phyloP scores from a whole-genome alignment of 2,888 invertebrate genomes.

The Geotrupes spiniger region DNA sequence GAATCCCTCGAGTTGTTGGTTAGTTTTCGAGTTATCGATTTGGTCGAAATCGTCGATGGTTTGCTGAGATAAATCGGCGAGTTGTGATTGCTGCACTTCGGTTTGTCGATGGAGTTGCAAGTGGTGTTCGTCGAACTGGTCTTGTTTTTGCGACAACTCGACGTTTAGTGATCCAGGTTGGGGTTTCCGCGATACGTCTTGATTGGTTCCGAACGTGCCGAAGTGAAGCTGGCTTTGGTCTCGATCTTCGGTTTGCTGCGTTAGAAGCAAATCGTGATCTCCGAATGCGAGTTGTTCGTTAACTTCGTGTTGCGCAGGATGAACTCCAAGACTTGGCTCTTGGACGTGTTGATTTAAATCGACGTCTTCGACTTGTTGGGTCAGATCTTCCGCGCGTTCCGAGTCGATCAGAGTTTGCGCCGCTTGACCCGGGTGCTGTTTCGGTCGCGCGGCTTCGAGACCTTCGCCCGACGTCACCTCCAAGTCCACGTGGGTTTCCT shows the following conservation, averaged over 20 bases:
- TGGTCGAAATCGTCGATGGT: slow-evolving; percentile 36
- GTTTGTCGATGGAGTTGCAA: neutral
- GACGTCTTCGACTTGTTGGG: slow-evolving; percentile 30
- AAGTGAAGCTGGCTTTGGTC: too few species aligned
- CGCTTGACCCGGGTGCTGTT: too few species aligned
- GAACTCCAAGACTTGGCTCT: neutral
- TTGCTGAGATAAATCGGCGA: slow-evolving; percentile 25
- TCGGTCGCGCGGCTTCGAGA: too few species aligned
- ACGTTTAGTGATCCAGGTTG: neutral
- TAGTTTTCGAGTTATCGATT: slow-evolving; percentile 23
- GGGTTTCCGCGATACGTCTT: neutral
- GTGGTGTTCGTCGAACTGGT: slow-evolving; percentile 3
- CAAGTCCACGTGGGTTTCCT: too few species aligned
- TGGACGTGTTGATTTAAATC: slow-evolving; percentile 28
- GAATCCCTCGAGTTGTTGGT: slow-evolving; percentile 32
- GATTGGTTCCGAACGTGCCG: too few species aligned
- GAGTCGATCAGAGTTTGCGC: too few species aligned
- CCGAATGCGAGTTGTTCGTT: neutral
- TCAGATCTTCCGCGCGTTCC: slow-evolving; percentile 16
- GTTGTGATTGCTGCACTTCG: slow-evolving; percentile 21
- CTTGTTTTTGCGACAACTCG: slow-evolving; percentile 18
- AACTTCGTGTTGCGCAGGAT: neutral
- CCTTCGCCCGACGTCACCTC: too few species aligned
- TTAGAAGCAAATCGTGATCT: neutral
- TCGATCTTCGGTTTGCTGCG: slow-evolving; percentile 1